Conservation (phyloP, 2,113 vertebrate species). For the Strigops habroptila region DNA sequence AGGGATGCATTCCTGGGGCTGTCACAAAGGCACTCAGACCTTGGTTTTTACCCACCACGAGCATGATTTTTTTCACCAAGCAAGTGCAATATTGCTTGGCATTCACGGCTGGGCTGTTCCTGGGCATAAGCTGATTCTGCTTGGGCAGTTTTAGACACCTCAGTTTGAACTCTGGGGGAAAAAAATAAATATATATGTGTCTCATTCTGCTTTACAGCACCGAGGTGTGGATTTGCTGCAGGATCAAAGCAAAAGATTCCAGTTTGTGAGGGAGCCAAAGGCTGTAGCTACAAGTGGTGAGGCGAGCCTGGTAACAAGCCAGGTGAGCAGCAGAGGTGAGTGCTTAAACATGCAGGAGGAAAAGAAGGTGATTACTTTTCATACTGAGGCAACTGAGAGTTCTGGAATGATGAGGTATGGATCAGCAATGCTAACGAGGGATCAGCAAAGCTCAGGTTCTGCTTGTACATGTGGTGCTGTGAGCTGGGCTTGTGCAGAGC, state of each 20-base stretch:
- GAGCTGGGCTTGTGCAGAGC: neutral
- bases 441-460: neutral
- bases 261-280: neutral
- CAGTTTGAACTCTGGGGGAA: neutral
- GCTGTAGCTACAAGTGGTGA: neutral
- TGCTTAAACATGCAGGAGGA: neutral
- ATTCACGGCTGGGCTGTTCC: neutral
- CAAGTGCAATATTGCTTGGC: neutral
- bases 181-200: neutral
- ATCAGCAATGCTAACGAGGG: neutral
- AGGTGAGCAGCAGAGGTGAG: neutral
- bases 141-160: neutral
- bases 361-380: neutral
- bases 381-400: neutral
- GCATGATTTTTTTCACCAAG: neutral
- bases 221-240: neutral
- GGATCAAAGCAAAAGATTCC: neutral
- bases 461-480: neutral
- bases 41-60: fast-evolving
- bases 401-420: neutral
- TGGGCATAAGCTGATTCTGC: neutral
- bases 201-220: neutral
- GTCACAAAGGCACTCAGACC: neutral
- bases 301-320: neutral
- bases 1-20: neutral